Evolutionary conservation across 1,140 invertebrate genomes (phyloP), one percentile per base, ranked within the genome.

Genomic region (Aphaenogaster rudis): DNA sequence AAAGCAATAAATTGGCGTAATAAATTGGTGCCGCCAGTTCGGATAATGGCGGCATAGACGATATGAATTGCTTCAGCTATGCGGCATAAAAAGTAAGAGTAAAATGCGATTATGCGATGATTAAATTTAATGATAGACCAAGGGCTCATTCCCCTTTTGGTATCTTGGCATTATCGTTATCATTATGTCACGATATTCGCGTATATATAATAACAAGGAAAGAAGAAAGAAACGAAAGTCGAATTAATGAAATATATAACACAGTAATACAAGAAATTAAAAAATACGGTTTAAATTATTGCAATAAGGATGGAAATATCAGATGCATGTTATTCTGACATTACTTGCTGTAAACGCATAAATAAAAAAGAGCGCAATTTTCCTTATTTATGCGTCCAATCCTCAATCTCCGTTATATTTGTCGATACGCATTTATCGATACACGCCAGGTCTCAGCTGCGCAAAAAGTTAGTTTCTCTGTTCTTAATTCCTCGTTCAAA

Each of bases 1-100:
- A 89, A 89, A 90, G 72, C 76, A 84, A 84, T 84, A 84, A 84
- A 84, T 84, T 54, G 86, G 69, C 67, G 89, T 90, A 90, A 90
- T 90, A 90, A 90, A 90, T 90, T 90, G 89, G 86, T 50, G 64
- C 66, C 57, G 52, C 36, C 57, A 66, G 67, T 52, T 79, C 80
- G 28, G 69, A 84, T 45, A 74, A 61, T 39, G 69, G 54, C 57
- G 80, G 28, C 80, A 76, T 84, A 76, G 80, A 28, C 52, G 80
- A 84, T 84, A 84, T 84, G 80, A 84, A 84, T 84, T 86, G 45
- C 71, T 67, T 67, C 59, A 77, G 76, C 59, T 52, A 39, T 54
- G 50, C 42, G 45, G 69, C 13, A 33, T 76, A 61, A 76, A 74
- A 76, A 61, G 33, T 61, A 50, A 74, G 69, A 61, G 33, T 61